These are phyloP conservation scores for Nymphalis polychloros DNA, from an alignment of 2,888 invertebrate species.

Conservation along the genomic window DNA sequence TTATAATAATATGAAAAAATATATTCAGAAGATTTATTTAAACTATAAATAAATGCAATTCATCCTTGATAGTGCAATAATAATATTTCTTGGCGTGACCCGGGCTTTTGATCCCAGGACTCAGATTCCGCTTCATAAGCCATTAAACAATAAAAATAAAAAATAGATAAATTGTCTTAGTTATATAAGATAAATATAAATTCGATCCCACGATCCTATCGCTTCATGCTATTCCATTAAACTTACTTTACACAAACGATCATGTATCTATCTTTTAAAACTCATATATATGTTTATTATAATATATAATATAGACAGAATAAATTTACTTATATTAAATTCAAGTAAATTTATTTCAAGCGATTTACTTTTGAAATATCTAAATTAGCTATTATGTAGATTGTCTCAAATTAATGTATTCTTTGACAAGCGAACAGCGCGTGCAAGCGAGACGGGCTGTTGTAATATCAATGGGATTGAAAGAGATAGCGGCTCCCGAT, in stretches of 20 bases:
- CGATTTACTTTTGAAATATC: conserved; percentile 36
- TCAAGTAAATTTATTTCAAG: conserved; percentile 16
- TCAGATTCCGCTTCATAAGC: too few relatives aligned
- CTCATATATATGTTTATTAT: background rate
- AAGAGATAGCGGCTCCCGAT: conserved; percentile 45
- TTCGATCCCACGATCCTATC: too few relatives aligned
- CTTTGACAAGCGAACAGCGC: conserved; percentile 51
- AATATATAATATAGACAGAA: conserved; percentile 19
- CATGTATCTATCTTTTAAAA: conserved; percentile 3
- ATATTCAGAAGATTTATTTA: too few relatives aligned
- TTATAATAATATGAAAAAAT: too few relatives aligned
- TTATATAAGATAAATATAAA: too few relatives aligned
- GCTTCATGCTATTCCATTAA: too few relatives aligned
- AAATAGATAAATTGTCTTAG: too few relatives aligned
- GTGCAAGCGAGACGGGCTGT: conserved; percentile 24
- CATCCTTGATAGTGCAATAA: background rate
- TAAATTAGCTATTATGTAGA: conserved; percentile 39
- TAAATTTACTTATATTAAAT: background rate
- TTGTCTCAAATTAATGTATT: conserved; percentile 50
- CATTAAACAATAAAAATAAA: too few relatives aligned
- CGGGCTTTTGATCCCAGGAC: too few relatives aligned
- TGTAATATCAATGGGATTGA: conserved; percentile 38
- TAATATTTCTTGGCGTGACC: too few relatives aligned
- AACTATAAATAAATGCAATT: background rate
- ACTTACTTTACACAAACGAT: too few relatives aligned